Conservation (phyloP, 2,888 invertebrate species). For the Rhamnusium bicolor region DNA sequence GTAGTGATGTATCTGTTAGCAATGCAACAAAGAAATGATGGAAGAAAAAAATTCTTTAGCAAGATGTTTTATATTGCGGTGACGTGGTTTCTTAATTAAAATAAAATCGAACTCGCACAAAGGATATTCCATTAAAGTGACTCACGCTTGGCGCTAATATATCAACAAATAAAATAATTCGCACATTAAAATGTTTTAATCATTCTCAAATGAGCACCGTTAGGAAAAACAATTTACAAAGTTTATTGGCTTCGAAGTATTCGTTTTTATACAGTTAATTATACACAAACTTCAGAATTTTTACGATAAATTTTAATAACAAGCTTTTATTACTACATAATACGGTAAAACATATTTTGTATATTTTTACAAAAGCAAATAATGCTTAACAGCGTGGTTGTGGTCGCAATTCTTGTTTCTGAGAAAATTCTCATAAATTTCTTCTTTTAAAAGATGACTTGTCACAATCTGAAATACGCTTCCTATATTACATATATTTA, state of each 20-base stretch:
- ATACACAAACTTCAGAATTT: background rate
- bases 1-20: too few species aligned
- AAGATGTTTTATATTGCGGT: background rate
- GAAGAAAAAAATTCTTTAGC: too few species aligned
- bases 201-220: background rate
- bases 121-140: slow-evolving; percentile 1
- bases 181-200: background rate
- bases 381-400: too few species aligned
- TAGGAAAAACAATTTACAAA: background rate
- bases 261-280: background rate
- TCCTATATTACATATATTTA: too few species aligned
- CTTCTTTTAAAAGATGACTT: too few species aligned
- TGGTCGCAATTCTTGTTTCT: too few species aligned
- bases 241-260: background rate
- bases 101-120: background rate
- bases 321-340: background rate
- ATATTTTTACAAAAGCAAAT: too few species aligned
- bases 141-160: background rate
- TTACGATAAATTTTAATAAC: background rate
- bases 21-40: too few species aligned
- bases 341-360: too few species aligned
- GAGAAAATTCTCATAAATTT: too few species aligned
- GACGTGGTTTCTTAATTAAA: slow-evolving; percentile 3
- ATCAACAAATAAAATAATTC: slow-evolving; percentile 6
- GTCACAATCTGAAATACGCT: too few species aligned